Evolutionary conservation across 2,888 invertebrate species (phyloP), one percentile per base, ranked within the genome.

Genomic region (Hemicrepidius hirtus): DNA sequence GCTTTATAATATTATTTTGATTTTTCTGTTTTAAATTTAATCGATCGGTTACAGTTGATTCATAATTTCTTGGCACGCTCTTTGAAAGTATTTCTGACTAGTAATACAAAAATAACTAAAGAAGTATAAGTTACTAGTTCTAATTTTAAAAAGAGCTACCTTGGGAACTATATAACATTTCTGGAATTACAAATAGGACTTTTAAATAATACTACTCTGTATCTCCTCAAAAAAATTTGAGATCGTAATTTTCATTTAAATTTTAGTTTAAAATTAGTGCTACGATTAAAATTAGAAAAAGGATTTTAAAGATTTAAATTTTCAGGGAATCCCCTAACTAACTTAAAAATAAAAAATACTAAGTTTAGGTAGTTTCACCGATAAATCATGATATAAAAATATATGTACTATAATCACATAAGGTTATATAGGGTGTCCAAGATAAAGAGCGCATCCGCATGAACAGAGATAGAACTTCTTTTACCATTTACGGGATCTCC

Each of bases 91-190:
- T 37, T 55, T 37, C 37, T 57, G 57, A 57, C 37, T 57, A 57
- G 57, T 7, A 20, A 37, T 18, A 57, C 13, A 57, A 37, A 57
- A 57, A 57, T 57, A 57, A 28, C 53, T 53, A 53, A 13, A 46
- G 24, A 24, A 2, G 18, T 46, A 46, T 18, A 18, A 46, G 46
- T 16, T 46, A 10, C 20, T 16, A 28, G 18, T 53, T 28, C n/a
- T 53, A 12, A 28, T 13, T 12, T 53, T 46, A 46, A 46, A 18
- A 44, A n/a, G 16, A n/a, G 2, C 13, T 9, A 16, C 40, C n/a
- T 13, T 6, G 13, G 9, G 21, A 20, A n/a, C n/a, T n/a, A n/a
- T 28, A 24, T 28, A n/a, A 28, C 1, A 28, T 53, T 28, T 24
- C 12, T 24, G 20, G 20, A 16, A 53, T 16, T 53, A 28, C n/a